Conservation (phyloP, 2,888 invertebrate species). For the Erebia aethiops region DNA sequence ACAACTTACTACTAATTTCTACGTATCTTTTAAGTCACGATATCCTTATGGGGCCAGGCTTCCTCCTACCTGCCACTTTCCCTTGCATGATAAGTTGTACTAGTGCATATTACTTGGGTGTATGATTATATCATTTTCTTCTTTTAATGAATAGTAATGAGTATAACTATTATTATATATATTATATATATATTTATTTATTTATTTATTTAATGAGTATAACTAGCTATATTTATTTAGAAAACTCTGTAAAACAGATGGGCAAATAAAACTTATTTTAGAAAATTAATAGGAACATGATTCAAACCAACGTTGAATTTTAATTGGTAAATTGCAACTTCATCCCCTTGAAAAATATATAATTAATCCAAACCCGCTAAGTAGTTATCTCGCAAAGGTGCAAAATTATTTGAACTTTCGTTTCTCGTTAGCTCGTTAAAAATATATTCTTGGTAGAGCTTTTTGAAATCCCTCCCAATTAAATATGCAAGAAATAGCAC, state of each 20-base stretch:
- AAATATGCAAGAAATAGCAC: constrained; percentile 8
- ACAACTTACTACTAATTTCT: no score
- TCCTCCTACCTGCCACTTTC: no score
- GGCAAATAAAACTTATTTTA: no score
- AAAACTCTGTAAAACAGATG: neutral
- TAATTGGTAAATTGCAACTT: constrained; percentile 15
- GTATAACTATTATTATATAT: no score
- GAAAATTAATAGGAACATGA: neutral
- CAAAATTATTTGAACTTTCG: constrained; percentile 23
- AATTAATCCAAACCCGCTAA: constrained; percentile 15
- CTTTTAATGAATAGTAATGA: no score
- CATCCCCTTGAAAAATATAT: constrained; percentile 9
- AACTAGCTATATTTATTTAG: neutral
- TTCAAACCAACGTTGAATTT: constrained; percentile 1
- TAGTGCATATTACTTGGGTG: no score
- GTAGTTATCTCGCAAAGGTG: constrained; percentile 18
- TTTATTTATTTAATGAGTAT: no score
- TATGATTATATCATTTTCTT: no score
- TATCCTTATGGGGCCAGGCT: no score
- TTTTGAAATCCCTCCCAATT: constrained; percentile 6
- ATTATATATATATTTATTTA: no score
- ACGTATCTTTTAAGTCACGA: no score
- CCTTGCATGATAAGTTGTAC: no score
- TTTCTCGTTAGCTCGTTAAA: constrained; percentile 25
- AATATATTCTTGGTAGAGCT: constrained; percentile 23